Evolutionary conservation across 2,113 vertebrate species (phyloP).

Genomic region (Chinchilla lanigera): DNA sequence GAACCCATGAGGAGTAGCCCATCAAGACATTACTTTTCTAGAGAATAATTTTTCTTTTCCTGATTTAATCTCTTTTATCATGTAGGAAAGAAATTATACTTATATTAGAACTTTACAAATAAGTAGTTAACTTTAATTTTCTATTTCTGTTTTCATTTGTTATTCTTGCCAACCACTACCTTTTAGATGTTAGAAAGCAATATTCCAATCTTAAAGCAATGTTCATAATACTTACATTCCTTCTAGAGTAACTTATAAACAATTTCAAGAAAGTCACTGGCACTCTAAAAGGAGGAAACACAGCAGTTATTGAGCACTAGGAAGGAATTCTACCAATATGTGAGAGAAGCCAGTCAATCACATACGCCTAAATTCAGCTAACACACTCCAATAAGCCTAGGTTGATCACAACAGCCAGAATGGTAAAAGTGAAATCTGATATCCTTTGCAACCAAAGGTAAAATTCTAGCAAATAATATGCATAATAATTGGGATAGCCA

Average conservation of each 20-base stretch:
- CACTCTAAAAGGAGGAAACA: background rate
- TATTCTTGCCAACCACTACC: background rate
- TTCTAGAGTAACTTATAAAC: slow-evolving; percentile 6
- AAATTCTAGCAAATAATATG: background rate
- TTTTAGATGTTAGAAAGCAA: background rate
- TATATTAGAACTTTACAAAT: slow-evolving; percentile 28
- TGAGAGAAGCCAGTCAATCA: background rate
- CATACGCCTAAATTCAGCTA: background rate
- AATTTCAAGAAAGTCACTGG: background rate
- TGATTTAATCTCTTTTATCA: background rate
- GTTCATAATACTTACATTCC: background rate
- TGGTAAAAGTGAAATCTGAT: background rate
- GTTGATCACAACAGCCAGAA: background rate
- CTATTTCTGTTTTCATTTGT: slow-evolving; percentile 41
- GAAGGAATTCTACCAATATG: background rate
- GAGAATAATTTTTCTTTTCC: background rate
- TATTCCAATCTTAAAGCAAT: slow-evolving; percentile 19
- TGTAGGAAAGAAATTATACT: background rate
- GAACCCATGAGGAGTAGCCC: background rate
- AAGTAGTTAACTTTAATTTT: background rate
- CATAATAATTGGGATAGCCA: background rate
- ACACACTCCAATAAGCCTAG: background rate
- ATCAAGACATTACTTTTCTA: background rate
- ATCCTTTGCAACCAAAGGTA: background rate
- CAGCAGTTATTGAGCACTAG: background rate